Evolutionary conservation across 2,888 invertebrate species (phyloP), one percentile per base, ranked within the genome.

Genomic region (Cetonia aurata): DNA sequence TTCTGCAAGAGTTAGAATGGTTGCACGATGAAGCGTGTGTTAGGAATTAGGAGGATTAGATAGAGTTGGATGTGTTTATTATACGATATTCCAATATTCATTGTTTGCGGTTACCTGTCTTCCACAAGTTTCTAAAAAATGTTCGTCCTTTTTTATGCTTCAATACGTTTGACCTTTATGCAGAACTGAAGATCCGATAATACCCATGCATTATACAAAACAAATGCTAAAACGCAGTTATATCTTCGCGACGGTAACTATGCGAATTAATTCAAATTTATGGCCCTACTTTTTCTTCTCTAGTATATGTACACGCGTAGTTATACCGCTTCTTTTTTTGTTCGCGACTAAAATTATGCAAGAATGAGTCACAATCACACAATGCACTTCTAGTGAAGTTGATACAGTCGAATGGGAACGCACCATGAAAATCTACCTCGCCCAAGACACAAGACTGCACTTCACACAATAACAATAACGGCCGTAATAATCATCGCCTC

Each of bases 391-490:
- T 9, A 42, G 57, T 44, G 6, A 17, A 12, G 42, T 10, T 33
- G 62, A 50, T 65, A 50, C 62, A 65, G 52, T 65, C 50, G 50
- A 65, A 65, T 65, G 62, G 50, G 62, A 65, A 52, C 62, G 62
- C 62, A 52, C 62, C 50, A 65, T 52, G 50, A 65, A 65, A 65
- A 65, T 65, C 50, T 37, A 65, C 62, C 62, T 65, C 62, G 37
- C 62, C 62, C 48, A 65, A 50, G 37, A 65, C 50, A 10, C 33
- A 65, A 65, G 62, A 65, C 19, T 65, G 62, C 62, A 65, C 50
- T 17, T 37, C 37, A 15, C 46, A 65, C 50, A 65, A 42, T 57
- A 57, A 65, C 62, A 65, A 65, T 65, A 37, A 37, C 6, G 25
- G 19, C 17, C 25, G n/a, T 46, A 60, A 65, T 65, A 48, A 65